These are phyloP conservation scores for Ornithoptera alexandrae DNA, from an alignment of 2,888 invertebrate genomes.

Conservation along the genomic window DNA sequence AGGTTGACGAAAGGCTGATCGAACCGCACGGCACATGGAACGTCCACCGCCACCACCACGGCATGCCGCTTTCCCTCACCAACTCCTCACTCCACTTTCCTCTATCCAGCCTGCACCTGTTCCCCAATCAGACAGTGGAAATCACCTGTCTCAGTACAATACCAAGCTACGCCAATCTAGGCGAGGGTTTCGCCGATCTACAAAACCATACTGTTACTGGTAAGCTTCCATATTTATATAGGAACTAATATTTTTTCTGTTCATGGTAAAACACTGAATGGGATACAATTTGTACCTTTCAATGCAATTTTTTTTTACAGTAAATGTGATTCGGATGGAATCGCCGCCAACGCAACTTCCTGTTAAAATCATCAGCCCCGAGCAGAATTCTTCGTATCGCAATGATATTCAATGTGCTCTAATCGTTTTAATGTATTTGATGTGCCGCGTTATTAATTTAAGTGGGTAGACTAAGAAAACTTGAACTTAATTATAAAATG, in stretches of 20 bases:
- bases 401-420: slow-evolving; percentile 42
- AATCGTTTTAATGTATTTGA: slow-evolving; percentile 43
- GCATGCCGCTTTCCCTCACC: slow-evolving; percentile 62
- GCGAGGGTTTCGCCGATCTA: slow-evolving; percentile 86
- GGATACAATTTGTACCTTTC: not conserved
- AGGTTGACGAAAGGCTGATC: slow-evolving; percentile 71
- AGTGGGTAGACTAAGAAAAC: not conserved
- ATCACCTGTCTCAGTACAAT: slow-evolving; percentile 89
- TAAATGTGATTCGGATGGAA: slow-evolving; percentile 69
- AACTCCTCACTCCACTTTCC: slow-evolving; percentile 82
- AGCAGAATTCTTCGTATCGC: slow-evolving; percentile 50
- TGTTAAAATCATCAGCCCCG: slow-evolving; percentile 65
- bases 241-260: no score
- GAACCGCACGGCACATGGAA: slow-evolving; percentile 66
- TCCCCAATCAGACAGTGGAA: slow-evolving; percentile 84
- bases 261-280: no score
- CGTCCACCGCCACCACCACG: slow-evolving; percentile 65
- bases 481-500: not conserved
- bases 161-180: slow-evolving; percentile 84
- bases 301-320: slow-evolving; percentile 50
- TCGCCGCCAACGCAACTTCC: slow-evolving; percentile 70
- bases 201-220: slow-evolving; percentile 86
- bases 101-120: slow-evolving; percentile 84
- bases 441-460: slow-evolving; percentile 30
- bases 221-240: slow-evolving; percentile 56